Conservation (phyloP, 2,888 invertebrate species). For the Synergus gifuensis region DNA sequence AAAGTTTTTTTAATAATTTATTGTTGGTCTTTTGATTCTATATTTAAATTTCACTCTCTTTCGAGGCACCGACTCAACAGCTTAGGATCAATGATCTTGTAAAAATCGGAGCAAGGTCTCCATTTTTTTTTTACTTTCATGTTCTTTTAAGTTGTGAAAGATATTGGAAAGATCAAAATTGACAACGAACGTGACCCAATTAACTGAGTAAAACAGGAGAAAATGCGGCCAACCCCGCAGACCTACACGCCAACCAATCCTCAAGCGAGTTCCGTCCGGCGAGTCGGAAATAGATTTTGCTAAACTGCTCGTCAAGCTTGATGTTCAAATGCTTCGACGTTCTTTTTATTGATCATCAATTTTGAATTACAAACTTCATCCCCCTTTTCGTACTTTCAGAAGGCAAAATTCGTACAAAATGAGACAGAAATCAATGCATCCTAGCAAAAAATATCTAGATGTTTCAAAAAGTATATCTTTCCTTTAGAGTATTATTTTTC, state of each 20-base stretch:
- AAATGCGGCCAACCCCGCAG: constrained; percentile 74
- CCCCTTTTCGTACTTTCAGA: background rate
- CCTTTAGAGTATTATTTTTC: no score
- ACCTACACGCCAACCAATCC: constrained; percentile 70
- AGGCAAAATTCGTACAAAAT: background rate
- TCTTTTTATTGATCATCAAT: constrained; percentile 35
- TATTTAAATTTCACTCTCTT: no score
- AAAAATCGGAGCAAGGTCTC: background rate
- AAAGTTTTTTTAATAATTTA: no score
- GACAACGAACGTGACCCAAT: constrained; percentile 75
- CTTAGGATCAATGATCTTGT: background rate
- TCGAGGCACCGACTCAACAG: no score
- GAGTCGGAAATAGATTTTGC: constrained; percentile 74
- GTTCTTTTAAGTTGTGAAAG: constrained; percentile 39
- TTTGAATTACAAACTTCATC: background rate
- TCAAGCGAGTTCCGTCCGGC: constrained; percentile 66
- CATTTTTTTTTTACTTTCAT: background rate
- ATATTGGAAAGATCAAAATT: constrained; percentile 56
- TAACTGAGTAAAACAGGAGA: constrained; percentile 69
- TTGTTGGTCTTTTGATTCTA: no score
- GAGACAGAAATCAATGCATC: background rate
- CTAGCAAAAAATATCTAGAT: no score
- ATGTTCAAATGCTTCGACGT: constrained; percentile 15
- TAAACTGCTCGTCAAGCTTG: constrained; percentile 64
- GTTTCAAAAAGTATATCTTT: no score